Conservation (phyloP, 2,113 vertebrate genomes). For the Pionites leucogaster region DNA sequence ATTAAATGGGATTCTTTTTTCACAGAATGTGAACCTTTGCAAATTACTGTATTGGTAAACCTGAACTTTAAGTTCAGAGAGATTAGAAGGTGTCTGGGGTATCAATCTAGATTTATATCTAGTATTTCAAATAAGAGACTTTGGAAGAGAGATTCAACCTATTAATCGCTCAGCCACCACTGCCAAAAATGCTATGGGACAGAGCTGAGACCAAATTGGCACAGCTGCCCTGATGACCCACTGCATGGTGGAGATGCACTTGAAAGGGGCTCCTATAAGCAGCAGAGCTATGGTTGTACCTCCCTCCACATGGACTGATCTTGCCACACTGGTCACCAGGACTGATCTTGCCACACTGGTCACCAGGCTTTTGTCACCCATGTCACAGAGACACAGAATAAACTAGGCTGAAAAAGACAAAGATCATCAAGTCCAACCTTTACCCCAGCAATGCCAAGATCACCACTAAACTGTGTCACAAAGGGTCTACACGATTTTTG, state of each 20-base stretch:
- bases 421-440: background rate
- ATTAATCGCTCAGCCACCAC: background rate
- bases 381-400: background rate
- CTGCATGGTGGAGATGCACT: background rate
- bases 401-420: background rate
- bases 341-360: background rate
- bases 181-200: background rate
- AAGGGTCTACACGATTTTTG: background rate
- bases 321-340: background rate
- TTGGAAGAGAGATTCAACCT: background rate
- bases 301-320: background rate
- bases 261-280: background rate
- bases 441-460: background rate
- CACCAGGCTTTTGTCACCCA: background rate
- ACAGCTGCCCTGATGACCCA: accelerated
- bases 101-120: background rate
- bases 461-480: background rate
- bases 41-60: background rate
- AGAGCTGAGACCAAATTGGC: background rate
- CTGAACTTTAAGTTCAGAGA: background rate
- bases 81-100: background rate
- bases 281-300: background rate
- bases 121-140: background rate
- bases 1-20: background rate
- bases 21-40: background rate